Evolutionary conservation across 2,113 vertebrate genomes (phyloP), one percentile per base, ranked within the genome.

Genomic region (Halcyon malimbica): DNA sequence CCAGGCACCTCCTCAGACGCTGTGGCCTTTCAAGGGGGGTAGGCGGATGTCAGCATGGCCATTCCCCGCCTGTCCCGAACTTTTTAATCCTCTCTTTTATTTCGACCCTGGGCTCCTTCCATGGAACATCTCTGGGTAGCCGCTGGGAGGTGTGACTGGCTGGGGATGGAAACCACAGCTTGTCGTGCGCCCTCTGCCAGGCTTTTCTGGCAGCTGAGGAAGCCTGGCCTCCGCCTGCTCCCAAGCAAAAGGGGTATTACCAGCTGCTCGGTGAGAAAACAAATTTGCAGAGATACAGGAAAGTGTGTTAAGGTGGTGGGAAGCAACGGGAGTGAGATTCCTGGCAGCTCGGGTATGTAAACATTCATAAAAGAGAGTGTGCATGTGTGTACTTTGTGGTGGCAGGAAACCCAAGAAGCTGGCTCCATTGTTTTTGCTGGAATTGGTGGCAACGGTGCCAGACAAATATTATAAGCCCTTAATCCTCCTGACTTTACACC

Each of bases 291-390:
- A 96, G 90, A 95, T 96, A 81, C 57, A 95, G 94, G 60, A 81
- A 95, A 96, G 89, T 75, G 91, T 67, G 69, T 80, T 85, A 73
- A 91, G 93, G 87, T 92, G 89, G 93, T 97, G 96, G 89, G 95
- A 97, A 97, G 97, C 96, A 97, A 92, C 77, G 33, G 93, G 91
- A 94, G 92, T 96, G 91, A 97, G 95, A 98, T 97, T 97, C 96
- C 96, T 97, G 97, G 96, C 97, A 97, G 97, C 94, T 96, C 5
- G 46, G 92, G 94, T 97, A 96, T 96, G 96, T 97, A 97, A 98
- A 98, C 97, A 98, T 97, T 95, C 96, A 93, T 97, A 93, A 96
- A 97, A 95, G 64, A 83, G 92, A 88, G 91, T 94, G 82, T 94
- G 95, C 63, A 53, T 86, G 87, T 91, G 88, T 94, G 81, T 95